phyloP scores from a whole-genome alignment of 2,113 vertebrate genomes.

The Microtus montanus region DNA sequence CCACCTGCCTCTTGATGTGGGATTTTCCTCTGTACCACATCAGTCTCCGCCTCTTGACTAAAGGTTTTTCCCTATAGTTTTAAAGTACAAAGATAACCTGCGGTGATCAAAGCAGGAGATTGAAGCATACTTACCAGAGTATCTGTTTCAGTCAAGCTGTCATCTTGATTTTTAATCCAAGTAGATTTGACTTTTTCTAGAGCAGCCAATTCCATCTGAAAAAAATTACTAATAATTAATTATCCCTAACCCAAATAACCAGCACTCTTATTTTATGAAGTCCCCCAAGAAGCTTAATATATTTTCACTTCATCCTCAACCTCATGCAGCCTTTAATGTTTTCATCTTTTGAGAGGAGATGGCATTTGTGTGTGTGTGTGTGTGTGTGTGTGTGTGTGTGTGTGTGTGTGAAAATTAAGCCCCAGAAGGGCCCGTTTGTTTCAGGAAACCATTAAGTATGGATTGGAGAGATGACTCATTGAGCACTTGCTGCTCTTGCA shows the following conservation, averaged over 20 bases:
- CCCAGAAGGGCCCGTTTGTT: background rate
- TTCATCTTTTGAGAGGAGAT: background rate
- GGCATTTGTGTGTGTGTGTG: no score
- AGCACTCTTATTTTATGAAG: background rate
- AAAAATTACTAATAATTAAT: background rate
- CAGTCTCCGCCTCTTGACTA: background rate
- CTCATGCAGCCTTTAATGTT: constrained; percentile 1
- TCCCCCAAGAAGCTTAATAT: constrained; percentile 11
- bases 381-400: background rate
- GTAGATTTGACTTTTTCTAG: constrained; percentile 90
- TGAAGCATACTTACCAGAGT: constrained; percentile 82
- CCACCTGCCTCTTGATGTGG: background rate
- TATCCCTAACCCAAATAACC: background rate
- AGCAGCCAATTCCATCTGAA: constrained; percentile 81
- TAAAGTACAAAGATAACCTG: background rate
- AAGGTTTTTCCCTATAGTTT: background rate
- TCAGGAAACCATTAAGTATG: background rate
- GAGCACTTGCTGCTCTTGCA: background rate
- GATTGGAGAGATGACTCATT: background rate
- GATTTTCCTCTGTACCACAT: no score
- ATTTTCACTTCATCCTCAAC: constrained; percentile 13
- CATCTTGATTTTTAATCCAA: constrained; percentile 90
- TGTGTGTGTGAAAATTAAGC: no score
- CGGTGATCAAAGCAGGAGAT: background rate
- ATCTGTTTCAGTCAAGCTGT: constrained; percentile 88